Percentiles rank a stretch among this genome's conserved stretches.
Conservation (phyloP, 2,113 vertebrate genomes). For the Nannospalax galili region DNA sequence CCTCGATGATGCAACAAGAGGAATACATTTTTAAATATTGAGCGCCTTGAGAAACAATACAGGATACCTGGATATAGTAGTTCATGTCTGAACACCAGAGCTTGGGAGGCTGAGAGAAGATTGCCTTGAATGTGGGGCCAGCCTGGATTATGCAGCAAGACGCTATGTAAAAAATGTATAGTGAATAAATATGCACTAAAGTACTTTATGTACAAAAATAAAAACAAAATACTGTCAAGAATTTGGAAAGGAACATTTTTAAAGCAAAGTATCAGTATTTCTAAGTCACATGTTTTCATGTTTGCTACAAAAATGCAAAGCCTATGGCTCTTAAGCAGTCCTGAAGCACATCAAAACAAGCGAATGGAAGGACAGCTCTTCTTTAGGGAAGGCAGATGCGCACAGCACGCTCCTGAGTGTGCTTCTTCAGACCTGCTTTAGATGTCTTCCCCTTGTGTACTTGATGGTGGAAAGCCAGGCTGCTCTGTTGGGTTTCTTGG, state of each 20-base stretch:
- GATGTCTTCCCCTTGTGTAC: fast-evolving
- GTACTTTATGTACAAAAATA: background rate
- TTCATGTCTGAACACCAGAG: background rate
- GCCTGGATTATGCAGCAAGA: background rate
- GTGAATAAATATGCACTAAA: background rate
- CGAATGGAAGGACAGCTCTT: background rate
- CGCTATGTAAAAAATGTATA: background rate
- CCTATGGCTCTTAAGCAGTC: background rate
- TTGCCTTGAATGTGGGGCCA: background rate
- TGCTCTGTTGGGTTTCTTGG: background rate
- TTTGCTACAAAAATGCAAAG: conserved; percentile 30
- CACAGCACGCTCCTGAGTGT: background rate
- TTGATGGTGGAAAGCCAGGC: background rate
- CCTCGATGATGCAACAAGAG: background rate
- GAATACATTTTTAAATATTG: background rate
- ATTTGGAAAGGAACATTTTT: background rate
- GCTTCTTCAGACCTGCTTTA: background rate
- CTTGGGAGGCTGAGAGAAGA: background rate
- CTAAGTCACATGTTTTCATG: background rate
- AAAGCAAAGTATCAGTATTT: background rate
- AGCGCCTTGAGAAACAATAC: conserved; percentile 8
- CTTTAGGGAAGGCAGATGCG: background rate
- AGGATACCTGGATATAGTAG: too few relatives aligned
- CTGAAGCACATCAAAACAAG: background rate
- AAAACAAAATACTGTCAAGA: background rate